Base-by-base conservation (phyloP, 1,140 invertebrate species). In the Gryllus bimaculatus region DNA sequence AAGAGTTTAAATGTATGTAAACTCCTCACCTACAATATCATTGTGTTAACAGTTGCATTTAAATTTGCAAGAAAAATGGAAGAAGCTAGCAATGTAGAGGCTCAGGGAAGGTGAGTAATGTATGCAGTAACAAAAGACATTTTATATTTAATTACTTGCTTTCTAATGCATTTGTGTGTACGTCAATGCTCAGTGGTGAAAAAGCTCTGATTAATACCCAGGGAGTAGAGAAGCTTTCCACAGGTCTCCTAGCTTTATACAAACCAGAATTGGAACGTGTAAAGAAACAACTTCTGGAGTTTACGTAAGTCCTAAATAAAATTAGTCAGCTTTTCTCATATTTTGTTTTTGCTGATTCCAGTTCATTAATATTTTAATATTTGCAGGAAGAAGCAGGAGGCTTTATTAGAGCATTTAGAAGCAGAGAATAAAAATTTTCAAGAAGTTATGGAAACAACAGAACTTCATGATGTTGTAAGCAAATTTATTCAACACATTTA, bases 361-460 rank as follows among this genome's bases (percentile, higher is more conserved):
- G 26, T 39, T 39, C 1, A 39, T 39, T 2, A 39, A 39, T 5
- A 39, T 39, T 39, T 39, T 39, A 39, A 39, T 78, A 76, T 81
- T 81, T 79, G 26, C 74, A 87, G 86, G 26, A 83, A 79, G 15
- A 87, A 86, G 80, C 86, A 87, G 83, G 84, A 85, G 26, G 79
- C 81, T 78, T 81, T 86, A 18, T 80, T 86, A 13, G 80, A 79
- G 78, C 84, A 85, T 78, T 84, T 87, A 84, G 82, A 86, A 81
- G 80, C 83, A 76, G 86, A 87, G 78, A 87, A 85, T 79, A 83
- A 83, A 81, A 86, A 85, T 79, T 80, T 87, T 54, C 80, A 82
- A 8, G 83, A 86, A 20, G 81, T 83, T 54, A 79, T 84, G 78
- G 84, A 85, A 80, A 83, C 86, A 81, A 76, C 82, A 66, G 82